Percentiles rank a stretch among this genome's conserved stretches.
phyloP scores from a whole-genome alignment of 1,140 invertebrate genomes.

The Contarinia nasturtii region DNA sequence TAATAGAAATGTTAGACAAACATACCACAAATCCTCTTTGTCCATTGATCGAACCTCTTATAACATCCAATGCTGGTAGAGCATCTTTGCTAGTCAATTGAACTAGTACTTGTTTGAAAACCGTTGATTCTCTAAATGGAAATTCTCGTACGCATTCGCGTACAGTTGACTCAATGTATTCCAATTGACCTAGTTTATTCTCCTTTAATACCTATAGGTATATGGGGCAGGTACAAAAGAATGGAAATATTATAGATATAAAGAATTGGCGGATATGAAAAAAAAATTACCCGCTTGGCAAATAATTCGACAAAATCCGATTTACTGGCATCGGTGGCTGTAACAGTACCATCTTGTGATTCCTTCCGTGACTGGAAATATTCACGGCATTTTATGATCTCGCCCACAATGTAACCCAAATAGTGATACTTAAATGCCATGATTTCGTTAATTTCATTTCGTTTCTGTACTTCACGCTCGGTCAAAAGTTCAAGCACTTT shows the following conservation, averaged over 20 bases:
- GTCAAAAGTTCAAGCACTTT: conserved; percentile 70
- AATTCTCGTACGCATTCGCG: conserved; percentile 73
- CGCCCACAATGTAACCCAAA: conserved; percentile 51
- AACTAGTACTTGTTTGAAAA: conserved; percentile 67
- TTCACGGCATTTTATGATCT: conserved; percentile 43
- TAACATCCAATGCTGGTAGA: conserved; percentile 45
- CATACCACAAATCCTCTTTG: conserved; percentile 45
- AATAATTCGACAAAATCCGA: conserved; percentile 50
- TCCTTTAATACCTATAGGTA: conserved; percentile 65
- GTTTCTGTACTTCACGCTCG: conserved; percentile 70
- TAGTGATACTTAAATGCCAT: conserved; percentile 86
- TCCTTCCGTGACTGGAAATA: conserved; percentile 32
- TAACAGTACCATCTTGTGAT: conserved; percentile 18
- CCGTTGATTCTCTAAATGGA: conserved; percentile 64
- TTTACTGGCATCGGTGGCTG: conserved; percentile 34
- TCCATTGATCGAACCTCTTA: conserved; percentile 78
- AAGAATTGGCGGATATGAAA: no score
- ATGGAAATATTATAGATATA: no score
- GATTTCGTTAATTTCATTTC: conserved; percentile 75
- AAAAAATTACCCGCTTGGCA: conserved; percentile 47
- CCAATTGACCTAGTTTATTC: conserved; percentile 52
- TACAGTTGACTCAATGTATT: conserved; percentile 64
- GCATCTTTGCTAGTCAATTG: conserved; percentile 50
- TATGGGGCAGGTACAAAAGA: no score
- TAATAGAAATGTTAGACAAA: background rate